phyloP scores from a whole-genome alignment of 2,888 invertebrate genomes.

The Darwinula stevensoni region DNA sequence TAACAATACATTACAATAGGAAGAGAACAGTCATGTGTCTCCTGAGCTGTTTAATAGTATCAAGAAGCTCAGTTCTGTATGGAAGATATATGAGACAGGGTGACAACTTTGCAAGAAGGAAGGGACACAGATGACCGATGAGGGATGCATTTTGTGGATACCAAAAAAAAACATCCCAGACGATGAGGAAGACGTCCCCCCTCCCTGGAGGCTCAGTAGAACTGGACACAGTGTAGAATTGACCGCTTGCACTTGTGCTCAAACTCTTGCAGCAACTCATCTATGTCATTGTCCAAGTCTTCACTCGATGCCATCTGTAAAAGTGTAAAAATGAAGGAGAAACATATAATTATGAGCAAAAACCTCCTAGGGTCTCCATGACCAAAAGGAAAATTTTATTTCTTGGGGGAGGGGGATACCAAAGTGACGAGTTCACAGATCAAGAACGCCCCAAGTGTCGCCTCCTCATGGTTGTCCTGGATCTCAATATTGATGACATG shows the following conservation, averaged over 20 bases:
- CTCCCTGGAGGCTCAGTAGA: constrained; percentile 32
- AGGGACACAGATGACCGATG: too few species aligned
- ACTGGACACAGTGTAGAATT: constrained; percentile 73
- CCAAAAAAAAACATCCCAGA: constrained; percentile 3
- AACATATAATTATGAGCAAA: constrained; percentile 8
- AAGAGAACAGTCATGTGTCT: too few species aligned
- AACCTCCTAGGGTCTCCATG: constrained; percentile 4
- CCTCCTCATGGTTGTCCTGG: constrained; percentile 97
- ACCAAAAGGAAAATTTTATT: constrained; percentile 3
- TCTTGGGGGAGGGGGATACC: constrained; percentile 19
- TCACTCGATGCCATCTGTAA: constrained; percentile 52
- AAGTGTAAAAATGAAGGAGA: constrained; percentile 8
- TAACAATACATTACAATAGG: too few species aligned
- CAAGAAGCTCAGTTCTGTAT: too few species aligned
- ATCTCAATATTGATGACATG: constrained; percentile 97
- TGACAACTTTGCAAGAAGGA: too few species aligned
- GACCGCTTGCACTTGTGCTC: constrained; percentile 58
- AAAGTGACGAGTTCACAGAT: constrained; percentile 81
- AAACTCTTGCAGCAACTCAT: constrained; percentile 77
- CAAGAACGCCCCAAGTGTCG: constrained; percentile 88
- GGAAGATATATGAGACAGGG: too few species aligned
- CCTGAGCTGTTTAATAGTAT: too few species aligned
- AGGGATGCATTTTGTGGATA: too few species aligned
- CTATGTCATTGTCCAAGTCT: constrained; percentile 90
- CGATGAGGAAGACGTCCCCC: background rate